A percentile compares a stretch with the other conserved stretches of the same genome.
phyloP scores from a whole-genome alignment of 2,888 invertebrate genomes.

The Ochlodes sylvanus region DNA sequence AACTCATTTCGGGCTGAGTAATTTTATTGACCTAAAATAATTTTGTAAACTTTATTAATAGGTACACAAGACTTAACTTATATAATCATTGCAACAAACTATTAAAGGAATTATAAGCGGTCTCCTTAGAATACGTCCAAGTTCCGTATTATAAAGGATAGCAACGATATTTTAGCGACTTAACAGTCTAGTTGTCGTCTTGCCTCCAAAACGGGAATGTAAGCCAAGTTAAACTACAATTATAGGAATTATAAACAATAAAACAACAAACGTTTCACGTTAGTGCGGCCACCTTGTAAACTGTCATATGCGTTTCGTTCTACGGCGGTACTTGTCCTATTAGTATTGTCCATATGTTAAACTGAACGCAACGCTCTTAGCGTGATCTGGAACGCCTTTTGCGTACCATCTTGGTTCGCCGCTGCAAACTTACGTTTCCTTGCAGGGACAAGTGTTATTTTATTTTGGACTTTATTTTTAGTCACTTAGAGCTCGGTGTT shows the following conservation, averaged over 20 bases:
- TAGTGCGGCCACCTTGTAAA: constrained; percentile 57
- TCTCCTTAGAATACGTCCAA: constrained; percentile 4
- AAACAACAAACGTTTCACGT: constrained; percentile 45
- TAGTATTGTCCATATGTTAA: constrained; percentile 68
- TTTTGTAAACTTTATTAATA: no score
- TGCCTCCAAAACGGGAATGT: constrained; percentile 35
- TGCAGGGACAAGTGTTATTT: neutral
- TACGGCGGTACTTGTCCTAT: constrained; percentile 69
- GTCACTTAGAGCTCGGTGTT: constrained; percentile 3
- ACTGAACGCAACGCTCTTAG: constrained; percentile 63
- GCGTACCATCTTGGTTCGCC: constrained; percentile 47
- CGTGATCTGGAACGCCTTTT: constrained; percentile 75
- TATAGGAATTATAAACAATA: constrained; percentile 42
- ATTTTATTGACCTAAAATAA: no score
- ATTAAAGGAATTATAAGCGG: constrained; percentile 26
- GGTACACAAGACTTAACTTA: neutral
- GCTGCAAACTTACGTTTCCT: constrained; percentile 46
- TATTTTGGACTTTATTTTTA: constrained; percentile 38
- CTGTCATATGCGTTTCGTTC: constrained; percentile 70
- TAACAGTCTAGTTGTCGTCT: constrained; percentile 33
- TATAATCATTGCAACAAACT: neutral
- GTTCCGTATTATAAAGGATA: constrained; percentile 10
- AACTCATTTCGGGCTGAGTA: no score
- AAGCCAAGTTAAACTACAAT: constrained; percentile 36
- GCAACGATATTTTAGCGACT: constrained; percentile 34